These are phyloP conservation scores for Umimayanthus kanabou DNA, from an alignment of 92 coral and sea anemone genomes.

Conservation along the genomic window DNA sequence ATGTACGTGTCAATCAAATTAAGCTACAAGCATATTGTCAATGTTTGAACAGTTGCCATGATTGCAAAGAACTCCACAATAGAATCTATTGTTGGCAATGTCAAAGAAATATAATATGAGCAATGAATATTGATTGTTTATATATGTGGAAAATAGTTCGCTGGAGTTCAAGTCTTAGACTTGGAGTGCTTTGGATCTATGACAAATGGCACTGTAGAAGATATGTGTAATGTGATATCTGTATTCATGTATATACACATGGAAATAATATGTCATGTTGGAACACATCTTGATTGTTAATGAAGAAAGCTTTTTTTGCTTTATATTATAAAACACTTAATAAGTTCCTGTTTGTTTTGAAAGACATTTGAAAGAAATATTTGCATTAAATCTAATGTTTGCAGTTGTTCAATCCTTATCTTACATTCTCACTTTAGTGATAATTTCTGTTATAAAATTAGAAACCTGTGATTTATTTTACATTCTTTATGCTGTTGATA, in stretches of 20 bases:
- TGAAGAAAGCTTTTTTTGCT: no score
- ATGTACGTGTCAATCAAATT: not conserved
- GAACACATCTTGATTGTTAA: no score
- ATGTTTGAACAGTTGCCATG: not conserved
- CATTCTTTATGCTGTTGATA: no score
- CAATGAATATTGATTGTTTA: not conserved
- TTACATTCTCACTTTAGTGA: no score
- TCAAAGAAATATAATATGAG: not conserved
- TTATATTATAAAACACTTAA: no score
- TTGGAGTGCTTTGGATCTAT: not conserved
- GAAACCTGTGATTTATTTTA: no score
- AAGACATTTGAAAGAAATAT: not conserved
- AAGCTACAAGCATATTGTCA: not conserved
- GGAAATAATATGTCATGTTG: no score
- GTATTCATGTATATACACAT: not conserved
- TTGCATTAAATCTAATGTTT: not conserved
- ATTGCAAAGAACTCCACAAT: not conserved
- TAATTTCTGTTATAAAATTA: no score
- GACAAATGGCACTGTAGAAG: no score
- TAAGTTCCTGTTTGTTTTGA: not conserved
- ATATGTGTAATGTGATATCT: not conserved
- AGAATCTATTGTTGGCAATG: slow-evolving; percentile 15
- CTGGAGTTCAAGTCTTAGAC: not conserved
- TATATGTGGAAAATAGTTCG: not conserved
- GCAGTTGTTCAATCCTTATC: no score